phyloP scores from a whole-genome alignment of 1,140 invertebrate genomes.

The Hylyphantes graminicola region DNA sequence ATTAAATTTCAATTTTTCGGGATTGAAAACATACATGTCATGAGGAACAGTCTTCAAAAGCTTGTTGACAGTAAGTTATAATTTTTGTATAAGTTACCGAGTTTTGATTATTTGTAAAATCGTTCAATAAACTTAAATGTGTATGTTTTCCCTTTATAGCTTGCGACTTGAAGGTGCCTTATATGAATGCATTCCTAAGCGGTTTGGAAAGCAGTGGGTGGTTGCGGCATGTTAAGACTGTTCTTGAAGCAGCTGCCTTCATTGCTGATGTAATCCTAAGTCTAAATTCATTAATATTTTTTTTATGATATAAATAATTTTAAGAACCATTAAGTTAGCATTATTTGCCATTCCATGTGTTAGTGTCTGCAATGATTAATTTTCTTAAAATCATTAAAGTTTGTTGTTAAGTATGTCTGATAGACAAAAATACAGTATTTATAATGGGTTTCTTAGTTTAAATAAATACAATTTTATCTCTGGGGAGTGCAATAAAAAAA shows the following conservation, averaged over 20 bases:
- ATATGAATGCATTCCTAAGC: constrained; percentile 90
- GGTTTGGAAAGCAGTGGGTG: constrained; percentile 95
- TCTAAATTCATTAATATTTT: constrained; percentile 10
- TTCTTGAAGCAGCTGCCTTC: constrained; percentile 92
- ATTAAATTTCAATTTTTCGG: constrained; percentile 99
- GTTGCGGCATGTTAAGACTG: constrained; percentile 94
- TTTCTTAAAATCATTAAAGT: too few relatives aligned
- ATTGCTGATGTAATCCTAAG: constrained; percentile 79
- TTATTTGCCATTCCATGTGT: too few relatives aligned
- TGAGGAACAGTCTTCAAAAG: constrained; percentile 93
- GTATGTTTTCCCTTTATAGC: constrained; percentile 72
- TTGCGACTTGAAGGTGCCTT: constrained; percentile 90
- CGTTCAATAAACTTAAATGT: neutral
- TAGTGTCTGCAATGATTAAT: too few relatives aligned
- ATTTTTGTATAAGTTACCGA: neutral
- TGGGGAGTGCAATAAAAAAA: too few relatives aligned
- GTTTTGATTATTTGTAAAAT: neutral
- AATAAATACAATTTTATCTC: too few relatives aligned
- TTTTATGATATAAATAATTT: too few relatives aligned
- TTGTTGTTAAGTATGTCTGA: too few relatives aligned
- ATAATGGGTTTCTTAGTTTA: too few relatives aligned
- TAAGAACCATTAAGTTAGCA: too few relatives aligned
- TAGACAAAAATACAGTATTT: too few relatives aligned
- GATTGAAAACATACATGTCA: constrained; percentile 99
- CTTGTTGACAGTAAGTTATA: constrained; percentile 87